These are phyloP conservation scores for Vulpes vulpes DNA, from an alignment of 2,113 vertebrate genomes.

Conservation along the genomic window DNA sequence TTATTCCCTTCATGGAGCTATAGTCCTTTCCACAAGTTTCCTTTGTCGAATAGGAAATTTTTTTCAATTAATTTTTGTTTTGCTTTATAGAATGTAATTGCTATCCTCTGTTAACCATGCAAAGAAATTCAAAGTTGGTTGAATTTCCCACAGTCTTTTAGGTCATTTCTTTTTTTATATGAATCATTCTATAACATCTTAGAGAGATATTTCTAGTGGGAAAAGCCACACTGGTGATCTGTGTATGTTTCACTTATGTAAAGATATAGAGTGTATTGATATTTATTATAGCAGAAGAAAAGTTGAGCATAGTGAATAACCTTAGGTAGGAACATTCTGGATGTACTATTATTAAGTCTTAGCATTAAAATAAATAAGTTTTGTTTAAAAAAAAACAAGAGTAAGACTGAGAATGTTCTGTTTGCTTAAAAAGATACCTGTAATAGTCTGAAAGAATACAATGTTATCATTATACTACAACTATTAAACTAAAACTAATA, in stretches of 20 bases:
- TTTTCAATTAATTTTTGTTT: slow-evolving; percentile 55
- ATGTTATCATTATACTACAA: neutral
- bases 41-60: slow-evolving; percentile 35
- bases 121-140: slow-evolving; percentile 78
- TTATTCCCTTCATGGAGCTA: slow-evolving; percentile 6
- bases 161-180: slow-evolving; percentile 77
- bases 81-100: slow-evolving; percentile 38
- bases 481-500: neutral
- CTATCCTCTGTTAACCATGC: slow-evolving; percentile 55
- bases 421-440: slow-evolving; percentile 8
- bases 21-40: slow-evolving; percentile 45
- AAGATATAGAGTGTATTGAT: slow-evolving; percentile 60
- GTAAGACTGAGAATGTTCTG: slow-evolving; percentile 58
- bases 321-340: slow-evolving; percentile 48
- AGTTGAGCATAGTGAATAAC: slow-evolving; percentile 65
- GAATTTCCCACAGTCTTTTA: slow-evolving; percentile 59
- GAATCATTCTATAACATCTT: slow-evolving; percentile 81
- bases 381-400: neutral
- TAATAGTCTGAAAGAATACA: slow-evolving; percentile 11
- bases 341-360: slow-evolving; percentile 69
- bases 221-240: slow-evolving; percentile 80
- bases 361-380: slow-evolving; percentile 61
- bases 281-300: slow-evolving; percentile 67
- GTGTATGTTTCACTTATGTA: slow-evolving; percentile 78
- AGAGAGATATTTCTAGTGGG: slow-evolving; percentile 83